Evolutionary conservation across 2,113 vertebrate species (phyloP).

Genomic region (Sprattus sprattus): DNA sequence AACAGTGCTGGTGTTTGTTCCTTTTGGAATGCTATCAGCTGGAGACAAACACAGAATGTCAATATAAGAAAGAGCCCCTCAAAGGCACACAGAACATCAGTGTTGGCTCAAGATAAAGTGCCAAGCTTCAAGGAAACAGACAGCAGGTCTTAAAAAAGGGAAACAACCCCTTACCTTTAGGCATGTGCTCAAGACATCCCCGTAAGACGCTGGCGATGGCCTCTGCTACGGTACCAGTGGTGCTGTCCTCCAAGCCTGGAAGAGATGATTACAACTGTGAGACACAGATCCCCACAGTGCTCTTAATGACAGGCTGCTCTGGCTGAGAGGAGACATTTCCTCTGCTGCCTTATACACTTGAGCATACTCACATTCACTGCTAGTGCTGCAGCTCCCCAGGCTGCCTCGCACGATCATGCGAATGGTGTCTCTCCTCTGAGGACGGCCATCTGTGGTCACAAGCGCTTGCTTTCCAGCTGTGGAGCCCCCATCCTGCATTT

Average conservation of each 20-base stretch:
- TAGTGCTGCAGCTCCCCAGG: conserved; percentile 96
- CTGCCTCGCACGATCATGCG: conserved; percentile 95
- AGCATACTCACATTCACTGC: conserved; percentile 88
- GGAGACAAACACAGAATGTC: conserved; percentile 30
- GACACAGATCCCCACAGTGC: not conserved
- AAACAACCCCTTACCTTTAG: conserved; percentile 68
- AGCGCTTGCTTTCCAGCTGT: conserved; percentile 73
- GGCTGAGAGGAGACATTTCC: conserved; percentile 26
- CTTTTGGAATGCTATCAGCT: conserved; percentile 83
- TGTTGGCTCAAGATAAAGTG: not conserved
- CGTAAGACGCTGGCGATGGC: conserved; percentile 87
- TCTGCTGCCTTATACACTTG: not conserved
- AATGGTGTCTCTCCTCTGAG: conserved; percentile 86
- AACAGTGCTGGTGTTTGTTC: conserved; percentile 78
- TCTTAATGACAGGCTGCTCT: conserved; percentile 31
- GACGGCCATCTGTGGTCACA: conserved; percentile 75
- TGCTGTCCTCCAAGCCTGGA: conserved; percentile 90
- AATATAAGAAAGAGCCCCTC: conserved; percentile 19
- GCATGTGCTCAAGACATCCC: conserved; percentile 93
- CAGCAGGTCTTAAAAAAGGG: not conserved
- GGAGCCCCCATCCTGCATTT: conserved; percentile 78
- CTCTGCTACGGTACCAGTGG: conserved; percentile 89
- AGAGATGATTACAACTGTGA: conserved; percentile 52
- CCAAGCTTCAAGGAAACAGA: not conserved
- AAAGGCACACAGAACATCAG: conserved; percentile 16